A percentile compares a stretch with the other conserved stretches of the same genome.
Conservation (phyloP, 2,113 vertebrate genomes). For the Proterorhinus semilunaris region DNA sequence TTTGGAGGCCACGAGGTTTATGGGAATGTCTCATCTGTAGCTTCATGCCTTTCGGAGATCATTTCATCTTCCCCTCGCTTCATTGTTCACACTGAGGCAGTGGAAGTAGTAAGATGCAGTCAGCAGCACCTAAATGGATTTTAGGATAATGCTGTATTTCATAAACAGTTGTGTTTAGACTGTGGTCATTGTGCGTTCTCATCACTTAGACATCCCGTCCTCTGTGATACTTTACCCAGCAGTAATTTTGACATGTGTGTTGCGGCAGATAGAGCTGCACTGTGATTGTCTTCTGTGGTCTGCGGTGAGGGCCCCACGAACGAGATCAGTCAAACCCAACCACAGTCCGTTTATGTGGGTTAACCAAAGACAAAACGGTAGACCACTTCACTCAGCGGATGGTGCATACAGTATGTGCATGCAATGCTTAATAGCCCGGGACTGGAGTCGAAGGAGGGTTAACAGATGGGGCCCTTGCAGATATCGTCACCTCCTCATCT, state of each 20-base stretch:
- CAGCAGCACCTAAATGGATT: too few species aligned
- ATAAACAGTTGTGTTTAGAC: neutral
- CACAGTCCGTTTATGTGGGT: neutral
- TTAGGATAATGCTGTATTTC: too few species aligned
- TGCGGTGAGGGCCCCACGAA: conserved; percentile 18
- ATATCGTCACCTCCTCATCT: conserved; percentile 80
- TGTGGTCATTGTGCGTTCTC: neutral
- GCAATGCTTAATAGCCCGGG: conserved; percentile 49
- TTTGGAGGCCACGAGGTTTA: too few species aligned
- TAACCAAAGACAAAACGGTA: neutral
- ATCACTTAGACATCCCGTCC: conserved; percentile 10
- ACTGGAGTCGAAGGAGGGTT: conserved; percentile 48
- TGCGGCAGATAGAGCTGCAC: neutral
- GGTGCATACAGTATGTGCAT: too few species aligned
- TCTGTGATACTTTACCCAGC: too few species aligned
- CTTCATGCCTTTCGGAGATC: too few species aligned
- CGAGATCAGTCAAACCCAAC: conserved; percentile 10
- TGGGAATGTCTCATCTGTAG: too few species aligned
- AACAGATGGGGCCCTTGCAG: conserved; percentile 59
- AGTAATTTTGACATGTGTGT: neutral
- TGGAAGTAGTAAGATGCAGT: too few species aligned
- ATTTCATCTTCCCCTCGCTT: too few species aligned
- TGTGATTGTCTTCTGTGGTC: conserved; percentile 6
- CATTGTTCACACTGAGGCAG: too few species aligned
- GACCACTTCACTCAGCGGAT: too few species aligned